Evolutionary conservation across 2,113 vertebrate genomes (phyloP).

Genomic region (Cyprinodon variegatus): DNA sequence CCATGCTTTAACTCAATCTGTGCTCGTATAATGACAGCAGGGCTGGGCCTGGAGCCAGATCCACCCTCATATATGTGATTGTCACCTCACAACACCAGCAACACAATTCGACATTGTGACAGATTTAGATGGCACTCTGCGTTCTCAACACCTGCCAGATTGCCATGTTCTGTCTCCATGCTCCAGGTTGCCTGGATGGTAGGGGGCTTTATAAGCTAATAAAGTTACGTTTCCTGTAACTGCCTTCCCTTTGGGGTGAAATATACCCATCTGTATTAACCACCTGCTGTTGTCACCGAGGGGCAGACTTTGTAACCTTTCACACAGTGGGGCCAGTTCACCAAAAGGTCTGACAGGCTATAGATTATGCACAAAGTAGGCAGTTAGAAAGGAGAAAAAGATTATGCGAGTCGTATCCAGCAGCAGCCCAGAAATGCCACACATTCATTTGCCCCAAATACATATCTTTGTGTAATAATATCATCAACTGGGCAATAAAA

Average conservation of each 20-base stretch:
- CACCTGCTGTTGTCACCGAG: constrained; percentile 26
- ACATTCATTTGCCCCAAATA: constrained; percentile 23
- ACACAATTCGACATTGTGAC: constrained; percentile 57
- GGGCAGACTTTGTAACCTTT: constrained; percentile 27
- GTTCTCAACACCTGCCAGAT: constrained; percentile 66
- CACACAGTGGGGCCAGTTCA: constrained; percentile 39
- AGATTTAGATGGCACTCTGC: constrained; percentile 56
- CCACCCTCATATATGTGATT: constrained; percentile 58
- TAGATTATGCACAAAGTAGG: constrained; percentile 41
- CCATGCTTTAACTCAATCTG: constrained; percentile 67
- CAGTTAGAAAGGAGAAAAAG: constrained; percentile 33
- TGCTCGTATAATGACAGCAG: constrained; percentile 55
- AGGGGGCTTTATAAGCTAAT: constrained; percentile 41
- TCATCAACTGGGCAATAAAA: constrained; percentile 1
- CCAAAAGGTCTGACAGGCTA: constrained; percentile 33
- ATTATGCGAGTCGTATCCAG: constrained; percentile 30
- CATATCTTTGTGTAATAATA: constrained; percentile 37
- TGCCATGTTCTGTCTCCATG: constrained; percentile 27
- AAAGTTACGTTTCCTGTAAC: constrained; percentile 42
- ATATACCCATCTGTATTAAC: constrained; percentile 33
- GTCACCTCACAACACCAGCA: constrained; percentile 63
- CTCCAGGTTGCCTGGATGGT: constrained; percentile 50
- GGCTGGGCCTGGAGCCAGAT: constrained; percentile 59
- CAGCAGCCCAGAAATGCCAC: constrained; percentile 26
- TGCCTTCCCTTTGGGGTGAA: constrained; percentile 40